phyloP scores from a whole-genome alignment of 2,113 vertebrate genomes.

The Poeciliopsis turrubarensis region DNA sequence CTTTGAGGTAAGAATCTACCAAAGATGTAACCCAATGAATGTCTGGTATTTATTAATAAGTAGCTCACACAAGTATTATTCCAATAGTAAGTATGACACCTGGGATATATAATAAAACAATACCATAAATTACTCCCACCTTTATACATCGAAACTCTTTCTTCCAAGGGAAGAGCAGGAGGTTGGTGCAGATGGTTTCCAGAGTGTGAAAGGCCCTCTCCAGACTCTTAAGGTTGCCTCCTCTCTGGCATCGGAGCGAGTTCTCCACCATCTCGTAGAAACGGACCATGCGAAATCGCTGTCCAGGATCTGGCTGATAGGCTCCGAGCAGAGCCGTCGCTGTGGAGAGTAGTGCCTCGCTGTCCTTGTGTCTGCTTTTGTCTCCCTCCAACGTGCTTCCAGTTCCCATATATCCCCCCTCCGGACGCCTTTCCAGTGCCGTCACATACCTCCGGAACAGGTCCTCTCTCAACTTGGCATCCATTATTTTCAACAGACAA shows the following conservation, averaged over 20 bases:
- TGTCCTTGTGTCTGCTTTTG: slow-evolving; percentile 78
- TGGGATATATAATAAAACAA: background rate
- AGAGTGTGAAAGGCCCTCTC: slow-evolving; percentile 88
- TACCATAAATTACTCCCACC: slow-evolving; percentile 74
- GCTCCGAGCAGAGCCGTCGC: slow-evolving; percentile 92
- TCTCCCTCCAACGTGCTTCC: slow-evolving; percentile 71
- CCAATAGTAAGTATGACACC: background rate
- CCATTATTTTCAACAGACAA: slow-evolving; percentile 84
- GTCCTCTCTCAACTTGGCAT: slow-evolving; percentile 97
- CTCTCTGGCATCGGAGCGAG: slow-evolving; percentile 86
- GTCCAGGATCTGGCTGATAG: slow-evolving; percentile 90
- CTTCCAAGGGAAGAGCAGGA: slow-evolving; percentile 98
- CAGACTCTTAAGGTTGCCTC: slow-evolving; percentile 86
- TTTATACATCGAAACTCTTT: slow-evolving; percentile 98
- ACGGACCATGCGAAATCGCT: slow-evolving; percentile 91
- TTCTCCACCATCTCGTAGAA: slow-evolving; percentile 94
- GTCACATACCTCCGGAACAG: slow-evolving; percentile 95
- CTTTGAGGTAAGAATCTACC: background rate
- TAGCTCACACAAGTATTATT: background rate
- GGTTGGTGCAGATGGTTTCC: slow-evolving; percentile 92
- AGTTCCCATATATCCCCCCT: slow-evolving; percentile 58
- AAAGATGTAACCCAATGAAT: background rate
- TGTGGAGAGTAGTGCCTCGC: slow-evolving; percentile 87
- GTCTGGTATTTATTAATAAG: background rate
- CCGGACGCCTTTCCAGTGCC: slow-evolving; percentile 89